Base-by-base conservation (phyloP, 1,140 invertebrate species). In the Bradynema listronoti region DNA sequence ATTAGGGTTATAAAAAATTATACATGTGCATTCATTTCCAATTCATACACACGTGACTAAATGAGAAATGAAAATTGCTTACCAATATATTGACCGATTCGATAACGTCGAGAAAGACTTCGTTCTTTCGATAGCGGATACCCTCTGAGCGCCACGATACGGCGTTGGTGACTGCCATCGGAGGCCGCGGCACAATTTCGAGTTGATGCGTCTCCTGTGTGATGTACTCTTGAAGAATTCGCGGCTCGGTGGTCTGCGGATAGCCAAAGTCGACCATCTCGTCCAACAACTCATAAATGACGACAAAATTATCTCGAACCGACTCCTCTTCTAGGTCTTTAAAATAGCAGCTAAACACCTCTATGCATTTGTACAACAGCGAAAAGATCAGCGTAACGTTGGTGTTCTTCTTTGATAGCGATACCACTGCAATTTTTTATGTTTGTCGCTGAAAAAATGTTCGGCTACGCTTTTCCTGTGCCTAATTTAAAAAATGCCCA, bases 71-170 rank as follows among this genome's bases (percentile, higher is more conserved):
- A 65, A 65, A 42, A 47, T 49, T 14, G 69, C 81, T 79, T 74
- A 85, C 85, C 75, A 98, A 79, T 47, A 99, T 81, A 82, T 99
- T 98, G 1, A 99, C 92, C 11, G 91, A 95, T 80, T 99, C 95
- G 68, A 99, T 97, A 2, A 99, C 95, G 84, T 99, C 95, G 0
- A 99, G 83, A 75, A 99, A 99, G 1, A 99, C 94, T 84, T 99
- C 95, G 81, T 99, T 99, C 80, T 98, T 99, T 42, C 94, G 85
- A 80, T 99, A 99, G 77, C 97, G 98, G 47, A 99, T 92, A 1
- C 93, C 93, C 79, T 99, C 94, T 0, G 93, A 94, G 46, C 95
- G 82, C 95, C 95, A 99, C 0, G 93, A 97, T 0, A 99, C 94
- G 11, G 61, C 61, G 82, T 99, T 99, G 1, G 95, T 99, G 0